These are phyloP conservation scores for Sebastes nivosus DNA, from an alignment of 2,797 vertebrate species.

Conservation along the genomic window DNA sequence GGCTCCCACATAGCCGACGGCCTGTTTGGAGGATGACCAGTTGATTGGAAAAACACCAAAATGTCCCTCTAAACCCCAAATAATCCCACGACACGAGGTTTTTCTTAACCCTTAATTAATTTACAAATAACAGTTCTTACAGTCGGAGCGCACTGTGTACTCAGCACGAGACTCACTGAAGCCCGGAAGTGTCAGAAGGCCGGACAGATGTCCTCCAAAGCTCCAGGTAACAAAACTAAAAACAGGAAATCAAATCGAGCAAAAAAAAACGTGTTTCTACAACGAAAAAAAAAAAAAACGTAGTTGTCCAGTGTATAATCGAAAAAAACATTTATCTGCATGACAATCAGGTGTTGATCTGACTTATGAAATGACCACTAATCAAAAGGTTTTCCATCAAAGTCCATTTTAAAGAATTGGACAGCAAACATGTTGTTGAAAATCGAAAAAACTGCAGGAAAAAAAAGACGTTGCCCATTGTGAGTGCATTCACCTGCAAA, in stretches of 20 bases:
- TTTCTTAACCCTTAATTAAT: slow-evolving; percentile 33
- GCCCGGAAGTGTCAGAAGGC: slow-evolving; percentile 21
- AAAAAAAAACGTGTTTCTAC: neutral
- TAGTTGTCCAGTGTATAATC: neutral
- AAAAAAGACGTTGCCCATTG: neutral
- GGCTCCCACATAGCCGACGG: slow-evolving; percentile 33
- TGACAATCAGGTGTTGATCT: neutral
- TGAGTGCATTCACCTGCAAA: neutral
- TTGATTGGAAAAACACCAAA: slow-evolving; percentile 48
- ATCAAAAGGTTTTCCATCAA: neutral
- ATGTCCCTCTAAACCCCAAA: slow-evolving; percentile 37
- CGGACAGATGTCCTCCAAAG: neutral
- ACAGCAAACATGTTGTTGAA: neutral
- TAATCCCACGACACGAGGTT: slow-evolving; percentile 33
- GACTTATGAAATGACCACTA: neutral
- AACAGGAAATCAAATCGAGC: neutral
- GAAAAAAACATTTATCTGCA: neutral
- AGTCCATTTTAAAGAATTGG: neutral
- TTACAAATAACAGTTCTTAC: slow-evolving; percentile 19
- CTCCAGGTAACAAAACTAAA: slow-evolving; percentile 10
- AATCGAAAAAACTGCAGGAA: neutral
- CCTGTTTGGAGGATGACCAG: slow-evolving; percentile 66
- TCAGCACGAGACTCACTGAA: neutral
- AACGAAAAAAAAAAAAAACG: neutral
- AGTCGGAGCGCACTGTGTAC: neutral